Base-by-base conservation (phyloP, 1,140 invertebrate species). In the Ceratina australensis region DNA sequence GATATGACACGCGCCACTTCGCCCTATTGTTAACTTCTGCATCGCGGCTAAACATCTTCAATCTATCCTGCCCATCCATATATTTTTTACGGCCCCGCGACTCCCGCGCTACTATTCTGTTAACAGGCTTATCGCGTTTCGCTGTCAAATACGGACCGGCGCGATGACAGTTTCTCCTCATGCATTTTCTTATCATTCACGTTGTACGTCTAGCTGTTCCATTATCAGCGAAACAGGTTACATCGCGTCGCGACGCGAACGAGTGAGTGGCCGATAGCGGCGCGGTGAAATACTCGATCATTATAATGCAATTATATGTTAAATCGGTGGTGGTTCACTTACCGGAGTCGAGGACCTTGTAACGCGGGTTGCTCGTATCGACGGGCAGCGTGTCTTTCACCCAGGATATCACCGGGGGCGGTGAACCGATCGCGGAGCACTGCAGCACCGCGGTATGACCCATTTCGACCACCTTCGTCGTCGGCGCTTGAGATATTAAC, bases 401-500 rank as follows among this genome's bases (percentile, higher is more conserved):
- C 98, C 98, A 99, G 65, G 96, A 95, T 79, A 99, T 97, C 87
- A 94, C 95, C 1, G 98, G 97, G 12, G 95, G 89, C 4, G 98
- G 98, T 86, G 94, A 96, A 50, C 98, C 98, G 22, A 94, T 94
- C 18, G 97, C 98, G 71, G 95, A 94, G 92, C 98, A 99, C 20
- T 95, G 94, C 74, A 99, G 94, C 8, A 97, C 94, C 0, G 98
- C 96, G 26, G 95, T 97, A 91, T 97, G 96, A n/a, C 97, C 98
- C 84, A 97, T 97, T 93, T 99, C 98, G 47, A 99, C 98, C 61
- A 98, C 98, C 93, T 98, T 96, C 20, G 95, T 96, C 47, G 94
- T 94, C 0, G 98, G 97, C 79, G 95, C 92, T 82, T 96, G 95
- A 22, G 95, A 95, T 87, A 99, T 98, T 86, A 94, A 93, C 26